Evolutionary conservation across 2,888 invertebrate species (phyloP).

Genomic region (Digitonthophagus gazella): DNA sequence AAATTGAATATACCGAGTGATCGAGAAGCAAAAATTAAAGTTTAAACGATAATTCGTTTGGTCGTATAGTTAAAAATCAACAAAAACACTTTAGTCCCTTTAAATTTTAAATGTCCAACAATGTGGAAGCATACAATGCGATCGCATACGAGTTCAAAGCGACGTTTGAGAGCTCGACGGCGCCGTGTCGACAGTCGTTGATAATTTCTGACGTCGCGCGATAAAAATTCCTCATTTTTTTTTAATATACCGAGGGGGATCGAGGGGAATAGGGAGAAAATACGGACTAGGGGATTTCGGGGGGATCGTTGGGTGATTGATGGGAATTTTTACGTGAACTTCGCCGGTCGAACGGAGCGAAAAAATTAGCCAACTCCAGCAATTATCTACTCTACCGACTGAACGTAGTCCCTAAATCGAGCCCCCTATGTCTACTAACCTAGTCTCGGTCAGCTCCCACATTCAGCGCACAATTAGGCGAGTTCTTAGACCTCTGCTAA

Average conservation of each 20-base stretch:
- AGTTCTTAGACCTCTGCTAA: conserved; percentile 42
- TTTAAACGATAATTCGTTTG: too few species aligned
- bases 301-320: not conserved
- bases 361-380: conserved; percentile 46
- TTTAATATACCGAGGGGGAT: not conserved
- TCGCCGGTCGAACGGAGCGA: conserved; percentile 20
- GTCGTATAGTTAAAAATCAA: too few species aligned
- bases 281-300: not conserved
- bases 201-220: not conserved
- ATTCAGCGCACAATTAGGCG: conserved; percentile 35
- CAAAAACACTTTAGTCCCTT: not conserved
- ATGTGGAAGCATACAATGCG: too few species aligned
- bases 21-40: too few species aligned
- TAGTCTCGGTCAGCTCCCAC: conserved; percentile 36
- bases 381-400: conserved; percentile 35
- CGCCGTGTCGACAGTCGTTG: not conserved
- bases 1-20: too few species aligned
- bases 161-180: too few species aligned
- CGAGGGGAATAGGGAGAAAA: not conserved
- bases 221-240: not conserved
- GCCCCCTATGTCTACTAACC: conserved; percentile 34
- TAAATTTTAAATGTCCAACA: not conserved
- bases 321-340: too few species aligned
- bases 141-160: too few species aligned
- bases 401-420: conserved; percentile 32